Evolutionary conservation across 2,797 vertebrate genomes (phyloP).

Genomic region (Pseudomugil tenellus): DNA sequence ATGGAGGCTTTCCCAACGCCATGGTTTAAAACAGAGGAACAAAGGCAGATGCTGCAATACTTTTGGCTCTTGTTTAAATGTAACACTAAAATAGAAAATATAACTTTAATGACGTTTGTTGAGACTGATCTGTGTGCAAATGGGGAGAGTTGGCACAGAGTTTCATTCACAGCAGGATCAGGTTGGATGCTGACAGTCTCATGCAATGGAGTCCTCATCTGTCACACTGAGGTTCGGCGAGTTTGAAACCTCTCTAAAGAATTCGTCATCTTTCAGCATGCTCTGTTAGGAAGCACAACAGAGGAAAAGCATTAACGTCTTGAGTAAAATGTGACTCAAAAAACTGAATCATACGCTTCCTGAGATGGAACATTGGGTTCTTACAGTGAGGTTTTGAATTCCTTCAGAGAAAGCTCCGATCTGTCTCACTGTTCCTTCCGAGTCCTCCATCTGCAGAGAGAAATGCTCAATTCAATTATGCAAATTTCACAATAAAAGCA

Average conservation of each 20-base stretch:
- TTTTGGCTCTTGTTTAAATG: constrained; percentile 60
- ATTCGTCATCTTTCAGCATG: constrained; percentile 97
- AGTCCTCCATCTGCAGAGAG: constrained; percentile 94
- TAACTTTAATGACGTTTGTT: constrained; percentile 31
- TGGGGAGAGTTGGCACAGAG: constrained; percentile 64
- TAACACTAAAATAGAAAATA: constrained; percentile 42
- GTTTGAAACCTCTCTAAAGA: constrained; percentile 91
- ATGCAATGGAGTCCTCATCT: constrained; percentile 93
- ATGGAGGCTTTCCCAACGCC: constrained; percentile 35
- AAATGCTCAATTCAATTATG: constrained; percentile 5
- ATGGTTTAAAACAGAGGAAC: constrained; percentile 7
- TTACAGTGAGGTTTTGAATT: constrained; percentile 98
- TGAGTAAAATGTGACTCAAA: background rate
- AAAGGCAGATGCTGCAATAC: constrained; percentile 37
- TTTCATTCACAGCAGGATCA: constrained; percentile 71
- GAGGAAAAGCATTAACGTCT: background rate
- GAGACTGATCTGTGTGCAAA: constrained; percentile 35
- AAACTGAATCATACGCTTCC: background rate
- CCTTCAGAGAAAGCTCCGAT: constrained; percentile 97
- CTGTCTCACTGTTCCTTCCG: constrained; percentile 97
- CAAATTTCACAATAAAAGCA: background rate
- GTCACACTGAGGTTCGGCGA: constrained; percentile 91
- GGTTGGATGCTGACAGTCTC: constrained; percentile 69
- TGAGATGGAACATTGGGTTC: background rate
- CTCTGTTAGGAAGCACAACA: constrained; percentile 79